phyloP scores from a whole-genome alignment of 2,888 invertebrate genomes.

The Sarcophaga rosellei region DNA sequence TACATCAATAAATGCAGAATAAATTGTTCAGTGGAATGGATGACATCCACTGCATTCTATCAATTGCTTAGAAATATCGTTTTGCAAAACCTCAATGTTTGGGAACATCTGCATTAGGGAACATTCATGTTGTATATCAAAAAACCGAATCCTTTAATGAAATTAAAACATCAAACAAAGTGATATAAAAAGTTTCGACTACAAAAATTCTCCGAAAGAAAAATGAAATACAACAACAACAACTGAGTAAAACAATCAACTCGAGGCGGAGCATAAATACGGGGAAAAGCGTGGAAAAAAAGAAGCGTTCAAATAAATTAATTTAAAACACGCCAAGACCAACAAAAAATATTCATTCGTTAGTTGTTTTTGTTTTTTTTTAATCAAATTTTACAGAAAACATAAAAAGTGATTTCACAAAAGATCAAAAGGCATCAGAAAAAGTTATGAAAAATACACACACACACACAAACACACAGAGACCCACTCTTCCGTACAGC shows the following conservation, averaged over 20 bases:
- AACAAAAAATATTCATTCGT: conserved; percentile 36
- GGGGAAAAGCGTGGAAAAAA: conserved; percentile 21
- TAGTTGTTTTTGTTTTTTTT: neutral
- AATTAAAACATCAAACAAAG: conserved; percentile 65
- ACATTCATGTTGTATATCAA: neutral
- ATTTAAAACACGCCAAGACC: conserved; percentile 79
- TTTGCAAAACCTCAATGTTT: no score
- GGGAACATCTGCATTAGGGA: neutral
- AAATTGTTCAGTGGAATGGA: no score
- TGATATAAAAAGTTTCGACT: conserved; percentile 60
- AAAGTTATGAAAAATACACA: conserved; percentile 58
- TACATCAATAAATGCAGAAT: no score
- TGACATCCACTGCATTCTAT: no score
- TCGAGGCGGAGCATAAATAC: neutral
- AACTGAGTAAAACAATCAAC: conserved; percentile 37
- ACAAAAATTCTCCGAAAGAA: conserved; percentile 30
- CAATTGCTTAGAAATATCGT: no score
- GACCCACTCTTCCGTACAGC: neutral
- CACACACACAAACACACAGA: neutral
- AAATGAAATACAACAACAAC: conserved; percentile 1
- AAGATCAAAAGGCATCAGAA: conserved; percentile 71
- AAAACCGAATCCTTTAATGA: conserved; percentile 59
- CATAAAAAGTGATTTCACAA: conserved; percentile 67
- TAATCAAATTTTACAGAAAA: conserved; percentile 62
- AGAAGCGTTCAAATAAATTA: conserved; percentile 74